A percentile compares a stretch with the other conserved stretches of the same genome.
Evolutionary conservation across 2,797 vertebrate species (phyloP).

Genomic region (Champsocephalus esox): DNA sequence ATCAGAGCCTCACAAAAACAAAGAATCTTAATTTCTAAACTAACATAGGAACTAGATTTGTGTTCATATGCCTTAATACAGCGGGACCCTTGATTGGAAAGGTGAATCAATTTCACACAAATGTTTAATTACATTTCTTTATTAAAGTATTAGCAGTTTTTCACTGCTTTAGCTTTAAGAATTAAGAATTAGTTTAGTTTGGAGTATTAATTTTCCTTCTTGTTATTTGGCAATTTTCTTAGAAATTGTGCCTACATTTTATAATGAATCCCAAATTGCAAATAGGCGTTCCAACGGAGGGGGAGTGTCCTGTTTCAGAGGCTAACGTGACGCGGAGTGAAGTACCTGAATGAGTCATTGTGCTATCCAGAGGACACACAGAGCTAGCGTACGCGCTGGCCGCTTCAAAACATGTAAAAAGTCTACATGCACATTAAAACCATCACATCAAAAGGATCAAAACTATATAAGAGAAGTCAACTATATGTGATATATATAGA

Average conservation of each 20-base stretch:
- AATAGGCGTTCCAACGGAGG: background rate
- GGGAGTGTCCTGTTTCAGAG: background rate
- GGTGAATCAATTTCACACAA: background rate
- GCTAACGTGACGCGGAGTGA: background rate
- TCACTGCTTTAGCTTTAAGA: background rate
- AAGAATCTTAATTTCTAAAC: too few species aligned
- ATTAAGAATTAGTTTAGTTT: background rate
- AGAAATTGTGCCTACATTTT: background rate
- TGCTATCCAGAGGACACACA: background rate
- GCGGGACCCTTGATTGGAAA: background rate
- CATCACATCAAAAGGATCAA: conserved; percentile 3
- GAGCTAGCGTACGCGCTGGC: background rate
- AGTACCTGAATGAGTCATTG: background rate
- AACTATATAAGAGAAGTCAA: conserved; percentile 3
- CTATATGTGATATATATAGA: background rate
- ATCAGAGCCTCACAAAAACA: too few species aligned
- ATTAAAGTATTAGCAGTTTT: background rate
- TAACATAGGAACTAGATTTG: conserved; percentile 2
- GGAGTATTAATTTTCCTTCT: background rate
- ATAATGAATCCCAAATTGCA: background rate
- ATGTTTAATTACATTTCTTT: too few species aligned
- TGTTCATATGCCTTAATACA: background rate
- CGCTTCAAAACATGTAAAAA: conserved; percentile 8
- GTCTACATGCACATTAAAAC: conserved; percentile 7
- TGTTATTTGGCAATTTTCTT: too few species aligned